Percentiles rank a stretch among this genome's conserved stretches.
These are phyloP conservation scores for Stictocephala bisonia DNA, from an alignment of 2,888 invertebrate species.

Conservation along the genomic window DNA sequence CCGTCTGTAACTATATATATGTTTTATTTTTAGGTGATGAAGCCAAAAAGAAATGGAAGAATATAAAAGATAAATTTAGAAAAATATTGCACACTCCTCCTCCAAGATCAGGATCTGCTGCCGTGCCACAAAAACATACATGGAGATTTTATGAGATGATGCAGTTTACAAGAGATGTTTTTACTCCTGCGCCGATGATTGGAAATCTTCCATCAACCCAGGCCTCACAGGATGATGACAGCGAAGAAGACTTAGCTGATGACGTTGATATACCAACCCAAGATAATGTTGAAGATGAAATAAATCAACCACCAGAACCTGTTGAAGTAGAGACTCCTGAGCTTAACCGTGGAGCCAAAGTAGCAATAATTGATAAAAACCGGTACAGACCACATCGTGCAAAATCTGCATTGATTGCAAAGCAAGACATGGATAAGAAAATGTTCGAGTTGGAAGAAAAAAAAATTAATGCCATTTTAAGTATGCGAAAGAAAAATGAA, in stretches of 20 bases:
- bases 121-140: background rate
- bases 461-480: slow-evolving; percentile 14
- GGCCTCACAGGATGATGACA: background rate
- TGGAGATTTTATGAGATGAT: slow-evolving; percentile 8
- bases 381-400: slow-evolving; percentile 5
- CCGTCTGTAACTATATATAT: too few species aligned
- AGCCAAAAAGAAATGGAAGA: slow-evolving; percentile 21
- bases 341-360: background rate
- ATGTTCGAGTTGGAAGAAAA: background rate
- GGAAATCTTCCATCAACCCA: background rate
- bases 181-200: background rate
- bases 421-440: background rate
- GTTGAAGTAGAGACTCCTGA: background rate
- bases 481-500: slow-evolving; percentile 7
- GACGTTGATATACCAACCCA: background rate
- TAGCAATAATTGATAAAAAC: background rate
- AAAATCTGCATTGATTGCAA: background rate
- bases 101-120: slow-evolving; percentile 23
- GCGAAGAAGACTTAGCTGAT: background rate
- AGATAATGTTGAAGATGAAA: background rate
- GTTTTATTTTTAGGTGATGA: too few species aligned
- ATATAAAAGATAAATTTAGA: slow-evolving; percentile 5
- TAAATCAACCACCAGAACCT: too few species aligned
- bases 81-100: slow-evolving; percentile 5
- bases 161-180: slow-evolving; percentile 1